Evolutionary conservation across 2,888 invertebrate genomes (phyloP), one percentile per base, ranked within the genome.

Genomic region (Cryptocephalus primarius): DNA sequence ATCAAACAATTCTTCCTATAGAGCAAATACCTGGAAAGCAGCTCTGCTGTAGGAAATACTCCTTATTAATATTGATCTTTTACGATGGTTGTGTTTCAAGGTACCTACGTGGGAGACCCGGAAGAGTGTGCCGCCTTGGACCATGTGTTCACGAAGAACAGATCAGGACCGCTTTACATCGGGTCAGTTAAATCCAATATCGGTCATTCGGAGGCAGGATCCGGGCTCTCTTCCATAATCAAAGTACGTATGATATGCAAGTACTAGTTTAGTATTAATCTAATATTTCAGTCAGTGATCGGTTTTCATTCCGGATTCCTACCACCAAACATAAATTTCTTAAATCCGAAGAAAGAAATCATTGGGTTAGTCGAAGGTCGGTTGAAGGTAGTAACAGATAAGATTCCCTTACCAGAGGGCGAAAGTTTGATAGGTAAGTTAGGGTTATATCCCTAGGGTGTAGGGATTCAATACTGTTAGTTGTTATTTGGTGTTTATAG

Each of bases 121-220:
- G 91, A 93, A 65, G 96, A 96, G 70, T 74, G 91, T 46, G 75
- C 81, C 55, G 87, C 90, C 0, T 80, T 96, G 43, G 85, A 88
- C 42, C 82, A 83, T 55, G 78, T 88, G 33, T 82, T 92, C 65
- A 87, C 87, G 61, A 75, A 77, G 4, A 80, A 79, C 14, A 76
- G 92, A n/a, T 79, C 75, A 0, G 49, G 42, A 9, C 81, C 78
- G 0, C 85, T 94, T 0, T 70, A 79, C 42, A 85, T 96, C 48
- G 95, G 95, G 1, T 90, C 94, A 0, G 82, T 93, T 33, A 96
- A 96, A 66, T 92, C 93, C 0, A 96, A 94, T 69, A 77, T 94
- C 66, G 96, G 96, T 0, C 96, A 96, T 68, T 79, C 88, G 0
- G 96, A 96, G 64, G 86, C 93, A 1, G 80, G 82, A 1, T 87